Conservation (phyloP, 2,113 vertebrate genomes). For the Nansenia antarctica region DNA sequence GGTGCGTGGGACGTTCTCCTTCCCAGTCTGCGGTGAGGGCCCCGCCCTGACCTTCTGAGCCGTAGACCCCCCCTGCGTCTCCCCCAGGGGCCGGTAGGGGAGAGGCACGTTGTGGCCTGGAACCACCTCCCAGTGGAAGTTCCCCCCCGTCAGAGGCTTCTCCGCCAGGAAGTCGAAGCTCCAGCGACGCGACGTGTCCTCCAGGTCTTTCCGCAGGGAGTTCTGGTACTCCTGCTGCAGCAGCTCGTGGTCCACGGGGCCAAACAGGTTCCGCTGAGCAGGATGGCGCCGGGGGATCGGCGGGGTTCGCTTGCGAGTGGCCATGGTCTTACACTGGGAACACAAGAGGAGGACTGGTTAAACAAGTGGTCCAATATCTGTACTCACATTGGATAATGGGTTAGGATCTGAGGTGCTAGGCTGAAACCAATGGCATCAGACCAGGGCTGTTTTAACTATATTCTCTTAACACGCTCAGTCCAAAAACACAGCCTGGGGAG, state of each 20-base stretch:
- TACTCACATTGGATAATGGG: no score
- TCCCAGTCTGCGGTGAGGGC: slow-evolving; percentile 8
- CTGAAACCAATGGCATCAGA: no score
- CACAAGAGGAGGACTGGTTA: slow-evolving; percentile 6
- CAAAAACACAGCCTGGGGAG: no score
- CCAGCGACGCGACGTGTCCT: slow-evolving; percentile 84
- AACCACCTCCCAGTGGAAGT: slow-evolving; percentile 84
- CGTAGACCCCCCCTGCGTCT: neutral
- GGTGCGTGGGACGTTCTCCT: slow-evolving; percentile 62
- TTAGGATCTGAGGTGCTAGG: no score
- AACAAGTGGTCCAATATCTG: neutral
- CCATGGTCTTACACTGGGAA: slow-evolving; percentile 71
- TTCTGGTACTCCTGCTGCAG: slow-evolving; percentile 74
- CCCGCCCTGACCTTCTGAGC: neutral
- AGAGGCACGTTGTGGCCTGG: slow-evolving; percentile 60
- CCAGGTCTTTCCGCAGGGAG: slow-evolving; percentile 67
- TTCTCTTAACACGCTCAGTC: no score
- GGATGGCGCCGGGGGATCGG: slow-evolving; percentile 58
- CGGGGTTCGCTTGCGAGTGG: slow-evolving; percentile 45
- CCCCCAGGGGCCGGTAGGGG: slow-evolving; percentile 57
- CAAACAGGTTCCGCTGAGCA: slow-evolving; percentile 84
- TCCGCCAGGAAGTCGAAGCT: slow-evolving; percentile 86
- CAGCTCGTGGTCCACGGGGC: slow-evolving; percentile 82
- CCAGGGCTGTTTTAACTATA: no score
- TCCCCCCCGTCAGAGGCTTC: slow-evolving; percentile 79